phyloP scores from a whole-genome alignment of 23 tunicate genomes.

The Corella eumyota region DNA sequence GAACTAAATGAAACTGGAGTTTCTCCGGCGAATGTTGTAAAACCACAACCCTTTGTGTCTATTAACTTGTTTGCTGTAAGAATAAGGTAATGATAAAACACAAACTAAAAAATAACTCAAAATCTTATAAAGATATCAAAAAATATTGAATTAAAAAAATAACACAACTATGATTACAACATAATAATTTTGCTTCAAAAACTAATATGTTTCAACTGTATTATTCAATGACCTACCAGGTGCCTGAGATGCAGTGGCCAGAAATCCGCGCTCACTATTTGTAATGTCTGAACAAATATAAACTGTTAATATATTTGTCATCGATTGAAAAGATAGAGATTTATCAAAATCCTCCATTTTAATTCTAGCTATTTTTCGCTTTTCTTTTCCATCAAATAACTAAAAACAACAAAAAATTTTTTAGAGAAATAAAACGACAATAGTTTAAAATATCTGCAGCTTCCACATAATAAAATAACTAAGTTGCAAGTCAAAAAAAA shows the following conservation, averaged over 20 bases:
- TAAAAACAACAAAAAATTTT: neutral
- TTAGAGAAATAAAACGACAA: neutral
- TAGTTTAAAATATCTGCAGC: too few relatives aligned
- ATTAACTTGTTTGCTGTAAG: conserved; percentile 3
- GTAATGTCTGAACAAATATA: conserved; percentile 1
- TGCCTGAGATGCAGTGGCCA: neutral
- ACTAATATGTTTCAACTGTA: too few relatives aligned
- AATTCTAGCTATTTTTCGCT: neutral
- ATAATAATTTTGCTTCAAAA: too few relatives aligned
- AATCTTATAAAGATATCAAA: too few relatives aligned
- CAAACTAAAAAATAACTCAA: too few relatives aligned
- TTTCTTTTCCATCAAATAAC: conserved; percentile 4
- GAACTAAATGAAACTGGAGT: conserved; percentile 2
- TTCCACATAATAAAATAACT: too few relatives aligned
- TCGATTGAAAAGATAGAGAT: neutral
- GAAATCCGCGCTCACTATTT: conserved; percentile 1
- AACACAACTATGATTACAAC: too few relatives aligned
- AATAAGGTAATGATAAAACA: too few relatives aligned
- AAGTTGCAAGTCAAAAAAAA: too few relatives aligned
- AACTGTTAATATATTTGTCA: neutral
- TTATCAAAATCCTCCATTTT: conserved; percentile 1
- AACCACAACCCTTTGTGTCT: conserved; percentile 27
- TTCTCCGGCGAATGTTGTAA: conserved; percentile 6
- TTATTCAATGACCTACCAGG: conserved; percentile 7
- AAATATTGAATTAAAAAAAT: too few relatives aligned